phyloP scores from a whole-genome alignment of 1,140 invertebrate genomes.

The Batillaria attramentaria region DNA sequence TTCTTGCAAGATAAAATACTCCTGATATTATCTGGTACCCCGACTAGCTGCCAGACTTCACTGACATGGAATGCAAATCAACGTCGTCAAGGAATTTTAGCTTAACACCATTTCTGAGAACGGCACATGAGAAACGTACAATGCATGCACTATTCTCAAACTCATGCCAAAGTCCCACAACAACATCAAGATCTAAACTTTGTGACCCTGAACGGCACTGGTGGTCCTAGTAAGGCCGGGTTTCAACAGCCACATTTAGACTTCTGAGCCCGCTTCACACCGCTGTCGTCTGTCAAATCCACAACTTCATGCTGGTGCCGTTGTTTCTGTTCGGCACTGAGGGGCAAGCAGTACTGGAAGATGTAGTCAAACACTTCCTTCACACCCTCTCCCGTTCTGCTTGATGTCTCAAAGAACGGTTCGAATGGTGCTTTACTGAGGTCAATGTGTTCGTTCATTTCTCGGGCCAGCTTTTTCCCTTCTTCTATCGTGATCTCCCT shows the following conservation, averaged over 20 bases:
- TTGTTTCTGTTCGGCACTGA: constrained; percentile 44
- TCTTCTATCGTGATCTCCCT: constrained; percentile 62
- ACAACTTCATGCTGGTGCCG: constrained; percentile 11
- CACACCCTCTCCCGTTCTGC: constrained; percentile 66
- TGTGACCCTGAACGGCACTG: no score
- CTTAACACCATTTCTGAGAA: no score
- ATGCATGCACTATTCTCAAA: no score
- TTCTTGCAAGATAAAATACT: no score
- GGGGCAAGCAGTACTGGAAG: constrained; percentile 65
- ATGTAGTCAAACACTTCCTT: constrained; percentile 70
- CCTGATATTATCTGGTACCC: no score
- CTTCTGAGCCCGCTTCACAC: neutral
- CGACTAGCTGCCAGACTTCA: no score
- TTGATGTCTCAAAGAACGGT: constrained; percentile 72
- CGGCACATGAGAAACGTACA: no score
- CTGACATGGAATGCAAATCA: no score
- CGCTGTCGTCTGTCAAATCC: constrained; percentile 15
- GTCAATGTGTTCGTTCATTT: constrained; percentile 63
- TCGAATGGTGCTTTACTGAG: constrained; percentile 46
- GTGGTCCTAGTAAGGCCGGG: no score
- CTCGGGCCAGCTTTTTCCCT: constrained; percentile 57
- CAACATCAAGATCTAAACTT: no score
- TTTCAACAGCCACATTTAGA: constrained; percentile 24
- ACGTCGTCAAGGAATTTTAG: no score
- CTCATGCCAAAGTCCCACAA: no score